phyloP scores from a whole-genome alignment of 1,140 invertebrate genomes.

The Zaprionus capensis region DNA sequence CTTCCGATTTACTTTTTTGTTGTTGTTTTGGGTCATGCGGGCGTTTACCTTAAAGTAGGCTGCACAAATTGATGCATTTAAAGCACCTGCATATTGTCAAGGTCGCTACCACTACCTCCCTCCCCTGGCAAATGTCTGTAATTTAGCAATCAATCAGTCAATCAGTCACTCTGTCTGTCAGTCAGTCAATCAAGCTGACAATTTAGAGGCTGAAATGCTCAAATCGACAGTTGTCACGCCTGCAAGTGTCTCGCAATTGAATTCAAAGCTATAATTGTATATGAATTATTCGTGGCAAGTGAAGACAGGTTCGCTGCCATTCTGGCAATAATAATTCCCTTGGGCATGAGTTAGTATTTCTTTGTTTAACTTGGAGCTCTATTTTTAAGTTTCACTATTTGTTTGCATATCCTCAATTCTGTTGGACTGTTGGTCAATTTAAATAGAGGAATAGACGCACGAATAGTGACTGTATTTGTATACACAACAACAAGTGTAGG shows the following conservation, averaged over 20 bases:
- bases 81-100: conserved; percentile 48
- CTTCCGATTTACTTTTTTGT: neutral
- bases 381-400: neutral
- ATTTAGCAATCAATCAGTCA: conserved; percentile 14
- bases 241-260: neutral
- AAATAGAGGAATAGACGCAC: too few relatives aligned
- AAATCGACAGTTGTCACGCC: conserved; percentile 5
- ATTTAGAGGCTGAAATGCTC: neutral
- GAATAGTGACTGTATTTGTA: too few relatives aligned
- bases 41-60: conserved; percentile 61
- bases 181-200: neutral
- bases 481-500: too few relatives aligned
- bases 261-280: too few relatives aligned
- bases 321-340: too few relatives aligned
- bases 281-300: too few relatives aligned
- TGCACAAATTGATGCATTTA: conserved; percentile 68
- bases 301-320: too few relatives aligned
- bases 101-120: neutral
- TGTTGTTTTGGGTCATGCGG: conserved; percentile 25
- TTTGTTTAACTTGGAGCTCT: too few relatives aligned
- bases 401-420: neutral
- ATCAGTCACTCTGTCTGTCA: neutral
- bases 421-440: too few relatives aligned
- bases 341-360: too few relatives aligned
- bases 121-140: conserved; percentile 8